Evolutionary conservation across 35 echinoderm and acorn worm genomes (phyloP), one percentile per base, ranked within the genome.

Genomic region (Apostichopus californicus): DNA sequence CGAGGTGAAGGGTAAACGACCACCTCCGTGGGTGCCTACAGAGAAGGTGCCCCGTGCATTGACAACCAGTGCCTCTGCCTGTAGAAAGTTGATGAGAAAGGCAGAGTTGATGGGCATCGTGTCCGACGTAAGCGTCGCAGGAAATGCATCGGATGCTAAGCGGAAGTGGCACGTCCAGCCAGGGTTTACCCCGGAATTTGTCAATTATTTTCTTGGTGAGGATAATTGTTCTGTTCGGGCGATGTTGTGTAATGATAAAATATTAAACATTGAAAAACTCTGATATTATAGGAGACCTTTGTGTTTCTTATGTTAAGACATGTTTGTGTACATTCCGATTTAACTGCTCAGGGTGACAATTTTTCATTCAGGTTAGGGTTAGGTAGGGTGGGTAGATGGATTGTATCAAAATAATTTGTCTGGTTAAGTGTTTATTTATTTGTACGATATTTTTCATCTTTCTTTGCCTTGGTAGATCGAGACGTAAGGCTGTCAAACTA

Each of bases 171-270:
- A 96, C 66, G 87, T 96, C 6, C 81, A 88, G 13, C 97, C 97
- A 28, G 95, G 95, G 2, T 99, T 99, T 85, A 90, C 91, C 18
- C 72, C 95, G 3, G 97, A 99, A 68, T 99, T 99, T 70, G 93
- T 99, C 75, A 96, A 93, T 59, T 99, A 99, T 79, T 99, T 94
- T 71, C 60, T 99, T 12, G 97, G 97, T 99, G 52, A 92, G 95
- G 53, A 9, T 60, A 9, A 73, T 73, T 15, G 18, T 73, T 73
- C 34, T 46, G 2, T 46, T 46, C 34, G 34, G 3, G 34, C 34
- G 2, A 46, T 46, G 34, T 46, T 46, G 34, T 46, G 34, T 46
- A 46, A 46, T 46, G 34, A 46, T 46, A 46, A 46, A 46, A 46
- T 46, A 46, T 46, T 46, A 46, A 46, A 46, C 34, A 46, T 46